Conservation (phyloP, 2,113 vertebrate species). For the Alligator mississippiensis region DNA sequence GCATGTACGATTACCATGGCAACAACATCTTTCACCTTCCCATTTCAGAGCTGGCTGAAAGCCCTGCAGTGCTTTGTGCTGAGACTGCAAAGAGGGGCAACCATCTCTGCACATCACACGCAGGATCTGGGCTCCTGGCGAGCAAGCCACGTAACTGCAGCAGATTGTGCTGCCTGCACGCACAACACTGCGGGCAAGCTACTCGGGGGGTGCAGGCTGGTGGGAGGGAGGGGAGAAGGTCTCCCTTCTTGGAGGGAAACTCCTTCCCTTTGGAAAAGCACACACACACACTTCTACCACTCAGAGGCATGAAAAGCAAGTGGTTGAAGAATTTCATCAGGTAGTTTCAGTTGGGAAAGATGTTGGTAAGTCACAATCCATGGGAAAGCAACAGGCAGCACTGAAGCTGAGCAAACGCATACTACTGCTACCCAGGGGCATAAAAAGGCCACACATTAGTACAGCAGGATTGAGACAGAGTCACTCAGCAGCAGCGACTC, state of each 20-base stretch:
- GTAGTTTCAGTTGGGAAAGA: not conserved
- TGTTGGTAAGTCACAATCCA: not conserved
- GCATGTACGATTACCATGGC: constrained; percentile 76
- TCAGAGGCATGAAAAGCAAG: not conserved
- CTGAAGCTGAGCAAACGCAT: rapidly evolving
- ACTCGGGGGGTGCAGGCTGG: not conserved
- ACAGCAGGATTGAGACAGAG: not conserved
- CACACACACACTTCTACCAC: not conserved
- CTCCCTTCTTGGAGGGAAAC: constrained; percentile 25
- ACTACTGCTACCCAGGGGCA: not conserved
- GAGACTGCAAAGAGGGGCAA: constrained; percentile 77
- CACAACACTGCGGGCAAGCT: not conserved
- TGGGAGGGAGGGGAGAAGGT: not conserved
- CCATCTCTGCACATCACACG: not conserved
- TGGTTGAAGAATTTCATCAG: not conserved
- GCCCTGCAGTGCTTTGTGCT: constrained; percentile 79
- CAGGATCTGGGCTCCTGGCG: constrained; percentile 7
- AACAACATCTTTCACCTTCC: constrained; percentile 71
- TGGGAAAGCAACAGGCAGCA: rapidly evolving
- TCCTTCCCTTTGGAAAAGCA: not conserved
- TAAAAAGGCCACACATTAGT: rapidly evolving
- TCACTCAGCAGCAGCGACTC: rapidly evolving
- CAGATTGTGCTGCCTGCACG: not conserved
- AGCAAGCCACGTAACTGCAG: constrained; percentile 50
- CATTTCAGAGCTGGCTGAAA: constrained; percentile 70